phyloP scores from a whole-genome alignment of 2,797 vertebrate genomes.

The Argentina silus region DNA sequence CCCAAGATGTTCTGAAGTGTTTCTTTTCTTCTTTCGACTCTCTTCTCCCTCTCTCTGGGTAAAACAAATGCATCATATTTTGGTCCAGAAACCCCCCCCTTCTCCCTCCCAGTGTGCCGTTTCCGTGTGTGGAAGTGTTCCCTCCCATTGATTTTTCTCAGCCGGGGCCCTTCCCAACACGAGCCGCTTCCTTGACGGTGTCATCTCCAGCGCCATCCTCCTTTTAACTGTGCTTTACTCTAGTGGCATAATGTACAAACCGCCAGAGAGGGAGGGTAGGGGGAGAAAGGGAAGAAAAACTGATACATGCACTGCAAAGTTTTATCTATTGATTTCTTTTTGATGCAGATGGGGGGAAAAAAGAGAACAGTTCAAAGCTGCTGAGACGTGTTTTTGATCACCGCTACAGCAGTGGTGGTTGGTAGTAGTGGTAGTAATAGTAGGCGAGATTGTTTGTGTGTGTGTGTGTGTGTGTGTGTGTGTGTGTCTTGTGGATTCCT shows the following conservation, averaged over 20 bases:
- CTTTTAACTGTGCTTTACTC: slow-evolving; percentile 80
- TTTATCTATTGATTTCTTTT: slow-evolving; percentile 81
- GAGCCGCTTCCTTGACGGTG: slow-evolving; percentile 70
- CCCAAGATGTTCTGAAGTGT: slow-evolving; percentile 73
- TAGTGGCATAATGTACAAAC: slow-evolving; percentile 72
- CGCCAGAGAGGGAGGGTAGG: slow-evolving; percentile 36
- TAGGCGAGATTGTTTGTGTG: slow-evolving; percentile 20
- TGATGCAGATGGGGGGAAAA: slow-evolving; percentile 70
- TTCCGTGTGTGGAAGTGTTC: slow-evolving; percentile 71
- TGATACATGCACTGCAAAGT: slow-evolving; percentile 72
- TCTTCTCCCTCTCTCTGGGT: slow-evolving; percentile 64
- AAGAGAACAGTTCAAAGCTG: slow-evolving; percentile 71
- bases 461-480: slow-evolving; percentile 14
- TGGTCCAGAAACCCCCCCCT: slow-evolving; percentile 59
- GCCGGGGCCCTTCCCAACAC: slow-evolving; percentile 69
- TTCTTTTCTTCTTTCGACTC: slow-evolving; percentile 26
- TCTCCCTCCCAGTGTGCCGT: slow-evolving; percentile 69
- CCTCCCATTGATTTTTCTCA: slow-evolving; percentile 78
- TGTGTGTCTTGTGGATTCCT: slow-evolving; percentile 48
- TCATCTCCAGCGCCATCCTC: slow-evolving; percentile 75
- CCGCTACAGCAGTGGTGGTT: slow-evolving; percentile 55
- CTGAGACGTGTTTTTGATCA: slow-evolving; percentile 73
- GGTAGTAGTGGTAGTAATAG: slow-evolving; percentile 55
- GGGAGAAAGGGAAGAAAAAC: slow-evolving; percentile 62
- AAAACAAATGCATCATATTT: slow-evolving; percentile 77